Percentiles rank a stretch among this genome's conserved stretches.
Conservation (phyloP, 1,140 invertebrate species). For the Drosophila leontia region DNA sequence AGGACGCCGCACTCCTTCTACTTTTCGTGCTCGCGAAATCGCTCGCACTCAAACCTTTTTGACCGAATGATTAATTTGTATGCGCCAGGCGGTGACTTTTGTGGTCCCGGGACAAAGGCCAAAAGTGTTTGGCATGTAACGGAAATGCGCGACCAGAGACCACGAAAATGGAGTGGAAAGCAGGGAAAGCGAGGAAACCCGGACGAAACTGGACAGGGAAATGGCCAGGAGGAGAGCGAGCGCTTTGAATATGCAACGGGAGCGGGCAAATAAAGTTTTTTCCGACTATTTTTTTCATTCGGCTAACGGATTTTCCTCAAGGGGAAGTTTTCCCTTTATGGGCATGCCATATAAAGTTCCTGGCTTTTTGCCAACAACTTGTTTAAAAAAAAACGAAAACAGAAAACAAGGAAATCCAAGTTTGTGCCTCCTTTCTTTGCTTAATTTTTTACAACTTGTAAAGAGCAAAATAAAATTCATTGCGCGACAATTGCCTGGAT, state of each 20-base stretch:
- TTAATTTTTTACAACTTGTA: constrained; percentile 64
- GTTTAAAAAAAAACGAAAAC: constrained; percentile 49
- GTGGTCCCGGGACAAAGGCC: constrained; percentile 77
- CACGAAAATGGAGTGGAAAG: constrained; percentile 23
- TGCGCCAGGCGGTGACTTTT: constrained; percentile 77
- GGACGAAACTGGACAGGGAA: constrained; percentile 29
- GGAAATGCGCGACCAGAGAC: constrained; percentile 78
- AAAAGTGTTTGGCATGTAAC: constrained; percentile 82
- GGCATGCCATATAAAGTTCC: constrained; percentile 57
- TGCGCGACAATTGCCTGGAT: constrained; percentile 66
- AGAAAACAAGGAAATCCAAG: constrained; percentile 44
- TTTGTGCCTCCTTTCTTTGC: constrained; percentile 34
- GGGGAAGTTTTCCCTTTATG: constrained; percentile 52
- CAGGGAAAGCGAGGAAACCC: constrained; percentile 9
- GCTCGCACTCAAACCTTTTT: constrained; percentile 65
- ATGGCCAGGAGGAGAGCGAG: constrained; percentile 1
- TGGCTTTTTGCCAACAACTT: constrained; percentile 79
- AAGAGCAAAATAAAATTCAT: constrained; percentile 78
- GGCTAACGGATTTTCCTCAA: constrained; percentile 62
- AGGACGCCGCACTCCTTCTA: constrained; percentile 11
- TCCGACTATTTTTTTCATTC: constrained; percentile 35
- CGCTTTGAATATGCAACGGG: constrained; percentile 74
- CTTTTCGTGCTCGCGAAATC: constrained; percentile 21
- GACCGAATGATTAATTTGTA: constrained; percentile 79
- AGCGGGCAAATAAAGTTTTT: constrained; percentile 65